Evolutionary conservation across 2,888 invertebrate genomes (phyloP).

Genomic region (Masnerella sp.): DNA sequence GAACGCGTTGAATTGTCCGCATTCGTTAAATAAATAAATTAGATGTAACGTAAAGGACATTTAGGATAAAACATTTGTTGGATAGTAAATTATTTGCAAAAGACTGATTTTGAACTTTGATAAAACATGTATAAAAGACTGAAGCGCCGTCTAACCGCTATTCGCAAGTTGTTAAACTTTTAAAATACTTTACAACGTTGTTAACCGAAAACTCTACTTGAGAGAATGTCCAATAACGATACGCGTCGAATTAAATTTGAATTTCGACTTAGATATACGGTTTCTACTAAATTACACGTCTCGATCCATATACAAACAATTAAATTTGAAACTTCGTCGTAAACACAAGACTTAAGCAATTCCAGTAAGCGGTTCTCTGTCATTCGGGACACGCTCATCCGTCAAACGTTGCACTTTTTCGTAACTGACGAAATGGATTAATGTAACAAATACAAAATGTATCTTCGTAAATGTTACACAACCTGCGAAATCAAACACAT

Average conservation of each 20-base stretch:
- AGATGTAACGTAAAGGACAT: background rate
- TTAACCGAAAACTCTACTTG: no score
- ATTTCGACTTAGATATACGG: background rate
- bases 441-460: constrained; percentile 41
- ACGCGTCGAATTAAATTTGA: no score
- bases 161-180: background rate
- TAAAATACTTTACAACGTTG: background rate
- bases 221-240: no score
- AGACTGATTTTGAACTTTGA: constrained; percentile 11
- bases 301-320: background rate
- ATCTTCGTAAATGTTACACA: constrained; percentile 37
- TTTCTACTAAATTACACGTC: background rate
- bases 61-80: background rate
- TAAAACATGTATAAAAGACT: constrained; percentile 1
- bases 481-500: constrained; percentile 31
- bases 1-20: constrained; percentile 16
- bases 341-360: background rate
- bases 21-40: background rate
- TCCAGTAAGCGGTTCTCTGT: constrained; percentile 23
- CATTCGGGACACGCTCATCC: constrained; percentile 1
- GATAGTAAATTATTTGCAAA: background rate
- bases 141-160: background rate
- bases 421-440: constrained; percentile 36
- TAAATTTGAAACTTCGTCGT: background rate
- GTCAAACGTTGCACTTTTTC: constrained; percentile 39